These are phyloP conservation scores for Rhaphigaster nebulosa DNA, from an alignment of 2,888 invertebrate species.

Conservation along the genomic window DNA sequence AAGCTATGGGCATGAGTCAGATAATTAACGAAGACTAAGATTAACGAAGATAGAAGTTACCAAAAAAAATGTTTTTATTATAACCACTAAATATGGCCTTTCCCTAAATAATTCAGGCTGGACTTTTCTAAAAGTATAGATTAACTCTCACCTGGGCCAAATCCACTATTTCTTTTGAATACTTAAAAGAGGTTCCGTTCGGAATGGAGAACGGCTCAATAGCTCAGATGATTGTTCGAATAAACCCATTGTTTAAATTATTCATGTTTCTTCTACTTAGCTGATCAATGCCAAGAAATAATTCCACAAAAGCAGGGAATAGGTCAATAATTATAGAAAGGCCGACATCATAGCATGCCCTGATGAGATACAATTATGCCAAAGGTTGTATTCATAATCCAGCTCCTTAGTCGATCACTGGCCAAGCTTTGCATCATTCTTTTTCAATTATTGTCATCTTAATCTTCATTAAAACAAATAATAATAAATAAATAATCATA, in stretches of 20 bases:
- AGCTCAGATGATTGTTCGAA: not conserved
- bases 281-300: slow-evolving; percentile 13
- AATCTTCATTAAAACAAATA: not conserved
- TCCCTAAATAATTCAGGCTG: not conserved
- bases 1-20: no score
- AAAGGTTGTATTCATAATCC: slow-evolving; percentile 19
- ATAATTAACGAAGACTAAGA: no score
- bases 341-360: not conserved
- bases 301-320: not conserved
- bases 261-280: not conserved
- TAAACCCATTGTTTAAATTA: not conserved
- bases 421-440: not conserved
- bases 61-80: no score
- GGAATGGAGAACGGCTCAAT: slow-evolving; percentile 15
- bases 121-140: not conserved
- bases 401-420: not conserved
- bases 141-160: not conserved
- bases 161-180: not conserved
- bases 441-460: not conserved
- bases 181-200: not conserved
- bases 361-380: slow-evolving; percentile 19
- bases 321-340: slow-evolving; percentile 6
- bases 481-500: not conserved
- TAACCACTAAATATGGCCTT: no score
- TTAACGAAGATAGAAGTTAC: no score